These are phyloP conservation scores for Macroramphosus scolopax DNA, from an alignment of 2,797 vertebrate genomes.

Conservation along the genomic window DNA sequence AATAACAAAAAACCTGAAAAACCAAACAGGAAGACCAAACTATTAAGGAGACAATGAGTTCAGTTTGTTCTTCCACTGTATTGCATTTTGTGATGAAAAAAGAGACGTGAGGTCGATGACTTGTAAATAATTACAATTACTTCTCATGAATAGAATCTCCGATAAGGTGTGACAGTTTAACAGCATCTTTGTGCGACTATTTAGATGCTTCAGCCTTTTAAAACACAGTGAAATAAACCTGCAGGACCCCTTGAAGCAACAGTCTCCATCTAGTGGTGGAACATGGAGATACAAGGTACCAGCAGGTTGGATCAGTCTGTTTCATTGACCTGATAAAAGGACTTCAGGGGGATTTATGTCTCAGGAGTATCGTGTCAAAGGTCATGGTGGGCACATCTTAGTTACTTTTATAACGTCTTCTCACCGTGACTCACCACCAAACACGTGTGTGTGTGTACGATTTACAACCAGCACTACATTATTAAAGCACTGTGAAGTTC, in stretches of 20 bases:
- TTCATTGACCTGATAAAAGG: slow-evolving; percentile 15
- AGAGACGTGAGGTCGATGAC: slow-evolving; percentile 5
- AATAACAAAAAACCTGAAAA: slow-evolving; percentile 8
- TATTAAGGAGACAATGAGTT: slow-evolving; percentile 39
- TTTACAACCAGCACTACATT: slow-evolving; percentile 44
- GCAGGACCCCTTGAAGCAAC: slow-evolving; percentile 8
- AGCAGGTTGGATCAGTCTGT: slow-evolving; percentile 6
- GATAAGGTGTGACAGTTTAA: slow-evolving; percentile 10
- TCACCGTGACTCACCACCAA: slow-evolving; percentile 62
- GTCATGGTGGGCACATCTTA: slow-evolving; percentile 43
- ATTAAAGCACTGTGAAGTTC: slow-evolving; percentile 37
- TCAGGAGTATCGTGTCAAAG: slow-evolving; percentile 29
- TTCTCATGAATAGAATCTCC: slow-evolving; percentile 13
- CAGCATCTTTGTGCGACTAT: slow-evolving; percentile 20
- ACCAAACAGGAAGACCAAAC: slow-evolving; percentile 50
- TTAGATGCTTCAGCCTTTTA: slow-evolving; percentile 17
- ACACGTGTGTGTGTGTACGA: slow-evolving; percentile 55
- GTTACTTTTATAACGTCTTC: slow-evolving; percentile 66
- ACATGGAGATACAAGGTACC: slow-evolving; percentile 10
- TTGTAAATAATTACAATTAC: neutral
- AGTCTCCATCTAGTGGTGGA: slow-evolving; percentile 6
- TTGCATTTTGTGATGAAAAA: slow-evolving; percentile 56
- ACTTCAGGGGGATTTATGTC: slow-evolving; percentile 1
- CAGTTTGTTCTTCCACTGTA: slow-evolving; percentile 55
- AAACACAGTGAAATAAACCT: slow-evolving; percentile 19